Evolutionary conservation across 2,797 vertebrate species (phyloP), one percentile per base, ranked within the genome.

Genomic region (Chlorospingus semifuscus): DNA sequence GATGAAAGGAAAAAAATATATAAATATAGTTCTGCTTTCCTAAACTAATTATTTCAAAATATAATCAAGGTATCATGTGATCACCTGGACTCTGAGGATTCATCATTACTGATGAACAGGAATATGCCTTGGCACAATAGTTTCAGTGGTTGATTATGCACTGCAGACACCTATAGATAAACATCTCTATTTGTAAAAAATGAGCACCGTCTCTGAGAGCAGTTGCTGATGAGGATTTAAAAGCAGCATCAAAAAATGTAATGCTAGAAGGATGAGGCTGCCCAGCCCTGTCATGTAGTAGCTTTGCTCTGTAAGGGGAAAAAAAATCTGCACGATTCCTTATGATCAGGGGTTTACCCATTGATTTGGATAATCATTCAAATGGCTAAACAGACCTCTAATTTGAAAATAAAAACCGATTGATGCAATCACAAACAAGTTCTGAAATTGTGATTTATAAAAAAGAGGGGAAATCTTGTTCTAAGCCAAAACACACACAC

Each of bases 381-480:
- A 98, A 98, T 97, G 98, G 98, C 98, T 98, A 98, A 98, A 98
- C 98, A 98, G 97, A 98, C 96, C 94, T 97, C 97, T 98, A 98
- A 98, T 98, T 98, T 98, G 97, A 97, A 98, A 98, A 98, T 98
- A 98, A 97, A 97, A 97, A 96, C 71, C 97, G 81, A 98, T 49
- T 98, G 98, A 98, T 98, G 98, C 97, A 98, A 98, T 98, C 98
- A 98, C 97, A 98, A 98, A 98, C 98, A 97, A 98, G 97, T 98
- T 98, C 97, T 98, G 97, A 98, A 98, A 98, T 98, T 98, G 98
- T 97, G 97, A 97, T 98, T 98, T 98, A 98, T 97, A 98, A 98
- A 98, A 98, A 98, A 98, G 97, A 97, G 96, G 92, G 97, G 96
- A 98, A 98, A 98, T 98, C 98, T 98, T 97, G 97, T 98, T 98